Evolutionary conservation across 2,113 vertebrate species (phyloP), one percentile per base, ranked within the genome.

Genomic region (Rhinoptilus africanus): DNA sequence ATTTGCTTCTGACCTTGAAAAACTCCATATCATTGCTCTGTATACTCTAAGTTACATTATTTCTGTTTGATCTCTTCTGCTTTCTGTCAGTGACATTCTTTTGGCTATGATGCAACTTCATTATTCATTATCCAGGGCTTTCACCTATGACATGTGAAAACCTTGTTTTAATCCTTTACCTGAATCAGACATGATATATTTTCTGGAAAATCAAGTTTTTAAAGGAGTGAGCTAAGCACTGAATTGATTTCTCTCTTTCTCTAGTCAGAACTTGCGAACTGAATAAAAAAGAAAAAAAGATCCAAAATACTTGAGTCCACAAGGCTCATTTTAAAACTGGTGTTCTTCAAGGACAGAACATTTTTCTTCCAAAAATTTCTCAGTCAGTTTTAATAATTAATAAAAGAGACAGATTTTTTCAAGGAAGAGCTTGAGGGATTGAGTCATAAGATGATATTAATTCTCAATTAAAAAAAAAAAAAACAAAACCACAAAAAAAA

Each of bases 11-110:
- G 12, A 3, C 9, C 24, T 50, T 54, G 19, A 37, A 78, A 66
- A 81, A 8, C 12, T 75, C 13, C 0, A 0, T 28, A 1, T 53
- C 22, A 28, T 14, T 57, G 35, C 3, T 62, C 21, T 57, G 7
- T 26, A 26, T 10, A 18, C 4, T 56, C 8, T 13, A 26, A 60
- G 14, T 67, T 45, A 50, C 12, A 7, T 5, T 24, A 43, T 32
- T 89, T 60, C 43, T 91, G 8, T 63, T 84, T 68, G 1, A 69
- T 60, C 10, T 89, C n/a, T 63, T 37, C n/a, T 37, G 0, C 24
- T 50, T 87, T 18, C 32, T 59, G 19, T 14, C 12, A 62, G 7
- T 69, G 30, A 51, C 30, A 35, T 51, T 79, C 8, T 80, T 53
- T 59, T n/a, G n/a, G 4, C 20, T 80, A 0, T n/a, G n/a, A 34